phyloP scores from a whole-genome alignment of 1,140 invertebrate genomes.

The Cryptotermes secundus region DNA sequence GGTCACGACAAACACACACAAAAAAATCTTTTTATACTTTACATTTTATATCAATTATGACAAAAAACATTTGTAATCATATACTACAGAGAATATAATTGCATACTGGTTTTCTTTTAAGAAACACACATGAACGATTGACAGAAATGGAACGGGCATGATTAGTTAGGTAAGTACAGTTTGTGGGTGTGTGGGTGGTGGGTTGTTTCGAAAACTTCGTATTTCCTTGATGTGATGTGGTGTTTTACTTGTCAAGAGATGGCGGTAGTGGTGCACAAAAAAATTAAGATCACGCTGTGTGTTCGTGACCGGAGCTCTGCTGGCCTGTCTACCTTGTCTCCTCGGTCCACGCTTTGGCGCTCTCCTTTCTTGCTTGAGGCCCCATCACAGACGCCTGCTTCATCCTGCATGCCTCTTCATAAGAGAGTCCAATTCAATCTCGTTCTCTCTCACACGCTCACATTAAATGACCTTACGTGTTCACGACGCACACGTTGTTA shows the following conservation, averaged over 20 bases:
- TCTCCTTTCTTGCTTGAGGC: neutral
- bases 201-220: neutral
- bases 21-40: neutral
- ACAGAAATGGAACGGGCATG: slow-evolving; percentile 4
- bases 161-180: neutral
- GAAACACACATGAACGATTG: neutral
- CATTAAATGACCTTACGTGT: too few relatives aligned
- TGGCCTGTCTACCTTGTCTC: neutral
- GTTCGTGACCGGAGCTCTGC: neutral
- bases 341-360: neutral
- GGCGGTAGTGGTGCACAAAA: neutral
- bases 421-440: too few relatives aligned
- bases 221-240: slow-evolving; percentile 12
- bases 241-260: slow-evolving; percentile 11
- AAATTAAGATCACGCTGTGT: neutral
- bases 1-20: neutral
- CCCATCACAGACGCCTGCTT: neutral
- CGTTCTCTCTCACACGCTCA: too few relatives aligned
- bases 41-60: slow-evolving; percentile 9
- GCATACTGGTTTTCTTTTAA: neutral
- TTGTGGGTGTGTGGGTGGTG: neutral
- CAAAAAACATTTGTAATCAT: neutral
- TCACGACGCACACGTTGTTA: too few relatives aligned
- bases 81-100: neutral
- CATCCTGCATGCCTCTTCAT: neutral